These are phyloP conservation scores for Muntiacus reevesi DNA, from an alignment of 2,113 vertebrate species.

Conservation along the genomic window DNA sequence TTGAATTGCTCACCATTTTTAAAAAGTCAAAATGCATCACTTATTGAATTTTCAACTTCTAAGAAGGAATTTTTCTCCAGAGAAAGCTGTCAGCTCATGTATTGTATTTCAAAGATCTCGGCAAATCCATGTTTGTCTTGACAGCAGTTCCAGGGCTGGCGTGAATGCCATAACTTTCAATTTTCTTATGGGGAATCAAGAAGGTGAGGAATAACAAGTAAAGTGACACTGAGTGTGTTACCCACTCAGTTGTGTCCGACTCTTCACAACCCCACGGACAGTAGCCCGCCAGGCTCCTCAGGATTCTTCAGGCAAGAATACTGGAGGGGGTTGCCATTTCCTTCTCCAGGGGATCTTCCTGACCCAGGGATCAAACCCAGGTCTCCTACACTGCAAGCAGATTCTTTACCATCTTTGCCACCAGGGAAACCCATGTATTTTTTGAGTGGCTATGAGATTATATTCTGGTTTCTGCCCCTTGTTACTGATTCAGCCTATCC, in stretches of 20 bases:
- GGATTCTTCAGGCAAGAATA: background rate
- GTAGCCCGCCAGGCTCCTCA: background rate
- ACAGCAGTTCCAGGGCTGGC: background rate
- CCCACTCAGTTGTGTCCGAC: background rate
- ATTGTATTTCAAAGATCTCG: background rate
- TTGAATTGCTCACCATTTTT: background rate
- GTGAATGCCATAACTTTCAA: background rate
- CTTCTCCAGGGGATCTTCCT: background rate
- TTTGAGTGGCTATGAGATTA: background rate
- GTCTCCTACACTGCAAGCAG: background rate
- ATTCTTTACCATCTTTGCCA: background rate
- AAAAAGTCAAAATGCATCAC: background rate
- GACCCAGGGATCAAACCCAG: background rate
- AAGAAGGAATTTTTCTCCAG: background rate
- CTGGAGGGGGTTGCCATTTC: background rate
- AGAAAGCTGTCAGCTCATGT: background rate
- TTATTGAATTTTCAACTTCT: conserved; percentile 14
- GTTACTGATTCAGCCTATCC: background rate
- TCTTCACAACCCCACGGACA: background rate
- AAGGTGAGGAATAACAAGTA: background rate
- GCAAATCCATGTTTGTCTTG: conserved; percentile 8
- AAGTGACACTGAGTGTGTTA: background rate
- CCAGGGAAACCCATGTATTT: background rate
- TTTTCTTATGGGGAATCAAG: background rate
- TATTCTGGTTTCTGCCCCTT: background rate